Evolutionary conservation across 2,888 invertebrate genomes (phyloP), one percentile per base, ranked within the genome.

Genomic region (Polydrusus cervinus): DNA sequence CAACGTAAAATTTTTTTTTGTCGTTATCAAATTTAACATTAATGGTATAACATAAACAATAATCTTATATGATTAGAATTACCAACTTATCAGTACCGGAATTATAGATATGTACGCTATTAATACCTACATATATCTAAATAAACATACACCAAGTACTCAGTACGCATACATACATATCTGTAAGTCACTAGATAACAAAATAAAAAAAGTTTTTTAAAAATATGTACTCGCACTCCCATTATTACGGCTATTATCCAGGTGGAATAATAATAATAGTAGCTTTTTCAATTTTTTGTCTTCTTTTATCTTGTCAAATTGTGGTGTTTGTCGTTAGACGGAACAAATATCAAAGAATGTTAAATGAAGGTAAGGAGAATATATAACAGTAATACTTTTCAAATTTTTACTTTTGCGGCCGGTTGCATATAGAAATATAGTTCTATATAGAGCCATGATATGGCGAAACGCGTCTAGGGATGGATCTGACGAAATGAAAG

Each of bases 341-440:
- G 47, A 77, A 75, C 57, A 78, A 76, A 18, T 75, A 80, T 30
- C 62, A 73, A 40, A 78, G 74, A 65, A 47, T 81, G 57, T 65
- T 83, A 10, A 77, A 81, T 45, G 76, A 83, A 80, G 83, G 83
- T 83, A 80, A 34, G 53, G n/a, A 25, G 10, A 25, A 25, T 5
- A 25, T n/a, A n/a, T n/a, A n/a, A n/a, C n/a, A n/a, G n/a, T n/a
- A n/a, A n/a, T n/a, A 25, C 5, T 25, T 25, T 25, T 25, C 25
- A 25, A 3, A 25, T 25, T 25, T 25, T 25, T n/a, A n/a, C n/a
- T n/a, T n/a, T n/a, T n/a, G n/a, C n/a, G n/a, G n/a, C n/a, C n/a
- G n/a, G n/a, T n/a, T n/a, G n/a, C n/a, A n/a, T n/a, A n/a, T n/a
- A n/a, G n/a, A n/a, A n/a, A n/a, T n/a, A n/a, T n/a, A n/a, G n/a